These are phyloP conservation scores for Glaucomys volans DNA, from an alignment of 2,113 vertebrate genomes.

Conservation along the genomic window DNA sequence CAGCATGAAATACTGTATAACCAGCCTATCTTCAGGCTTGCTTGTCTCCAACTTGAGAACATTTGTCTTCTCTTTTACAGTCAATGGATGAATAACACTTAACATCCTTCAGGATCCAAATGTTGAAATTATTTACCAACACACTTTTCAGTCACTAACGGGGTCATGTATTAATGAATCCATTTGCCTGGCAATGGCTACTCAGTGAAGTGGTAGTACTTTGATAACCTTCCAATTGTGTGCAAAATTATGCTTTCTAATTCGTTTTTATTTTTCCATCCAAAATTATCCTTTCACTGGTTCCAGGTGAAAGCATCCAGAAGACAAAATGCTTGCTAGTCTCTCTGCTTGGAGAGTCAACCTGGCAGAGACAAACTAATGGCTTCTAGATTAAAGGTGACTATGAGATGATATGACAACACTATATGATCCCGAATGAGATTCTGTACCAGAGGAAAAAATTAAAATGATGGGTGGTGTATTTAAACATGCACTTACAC, in stretches of 20 bases:
- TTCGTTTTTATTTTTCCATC: neutral
- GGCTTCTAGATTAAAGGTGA: neutral
- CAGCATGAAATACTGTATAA: conserved; percentile 35
- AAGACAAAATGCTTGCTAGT: neutral
- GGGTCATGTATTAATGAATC: neutral
- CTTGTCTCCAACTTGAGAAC: neutral
- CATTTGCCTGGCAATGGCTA: neutral
- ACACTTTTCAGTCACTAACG: neutral
- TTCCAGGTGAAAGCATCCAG: neutral
- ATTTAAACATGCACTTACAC: neutral
- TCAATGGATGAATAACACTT: neutral
- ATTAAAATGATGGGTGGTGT: neutral
- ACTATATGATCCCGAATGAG: neutral
- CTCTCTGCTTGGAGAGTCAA: neutral
- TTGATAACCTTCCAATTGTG: conserved; percentile 26
- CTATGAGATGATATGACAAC: neutral
- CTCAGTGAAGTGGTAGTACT: neutral
- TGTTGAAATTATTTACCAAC: conserved; percentile 12
- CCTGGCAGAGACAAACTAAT: neutral
- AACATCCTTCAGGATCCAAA: conserved; percentile 30
- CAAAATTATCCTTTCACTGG: neutral
- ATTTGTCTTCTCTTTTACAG: conserved; percentile 33
- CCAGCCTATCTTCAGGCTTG: neutral
- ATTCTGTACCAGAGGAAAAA: neutral
- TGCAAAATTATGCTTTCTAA: neutral